Percentiles rank a stretch among this genome's conserved stretches.
phyloP scores from a whole-genome alignment of 1,140 invertebrate genomes.

The Sarcophaga bullata region DNA sequence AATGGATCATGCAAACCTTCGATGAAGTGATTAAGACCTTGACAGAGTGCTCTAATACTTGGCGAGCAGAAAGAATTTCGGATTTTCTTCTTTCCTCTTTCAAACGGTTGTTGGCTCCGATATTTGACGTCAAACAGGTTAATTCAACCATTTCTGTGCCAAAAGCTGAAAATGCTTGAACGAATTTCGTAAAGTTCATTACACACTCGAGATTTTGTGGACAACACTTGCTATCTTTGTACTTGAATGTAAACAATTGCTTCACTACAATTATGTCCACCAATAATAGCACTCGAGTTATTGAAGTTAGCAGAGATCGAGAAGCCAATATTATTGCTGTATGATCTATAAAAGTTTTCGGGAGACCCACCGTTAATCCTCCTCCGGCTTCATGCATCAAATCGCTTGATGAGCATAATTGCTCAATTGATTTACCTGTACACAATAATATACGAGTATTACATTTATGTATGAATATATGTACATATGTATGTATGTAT shows the following conservation, averaged over 20 bases:
- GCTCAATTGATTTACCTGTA: slow-evolving; percentile 77
- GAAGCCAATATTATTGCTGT: slow-evolving; percentile 88
- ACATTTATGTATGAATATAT: not conserved
- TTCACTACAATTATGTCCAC: slow-evolving; percentile 99
- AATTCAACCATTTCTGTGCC: slow-evolving; percentile 98
- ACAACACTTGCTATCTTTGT: slow-evolving; percentile 90
- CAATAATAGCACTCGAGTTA: slow-evolving; percentile 95
- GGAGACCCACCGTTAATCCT: slow-evolving; percentile 66
- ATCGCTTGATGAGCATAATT: slow-evolving; percentile 78
- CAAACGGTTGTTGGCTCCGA: slow-evolving; percentile 79
- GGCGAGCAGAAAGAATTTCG: slow-evolving; percentile 94
- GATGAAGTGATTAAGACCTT: slow-evolving; percentile 97
- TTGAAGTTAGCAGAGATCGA: slow-evolving; percentile 90
- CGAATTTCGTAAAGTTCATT: slow-evolving; percentile 98
- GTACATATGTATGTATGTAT: not conserved
- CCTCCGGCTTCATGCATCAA: slow-evolving; percentile 70
- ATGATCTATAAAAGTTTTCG: slow-evolving; percentile 70
- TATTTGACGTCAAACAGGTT: slow-evolving; percentile 87
- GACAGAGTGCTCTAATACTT: slow-evolving; percentile 96
- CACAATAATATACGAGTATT: not conserved
- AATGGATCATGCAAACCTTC: slow-evolving; percentile 94
- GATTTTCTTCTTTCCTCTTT: slow-evolving; percentile 95
- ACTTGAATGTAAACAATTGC: slow-evolving; percentile 93
- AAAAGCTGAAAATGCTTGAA: slow-evolving; percentile 98
- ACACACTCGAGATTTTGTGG: slow-evolving; percentile 91